phyloP scores from a whole-genome alignment of 2,113 vertebrate genomes.

The Tautogolabrus adspersus region DNA sequence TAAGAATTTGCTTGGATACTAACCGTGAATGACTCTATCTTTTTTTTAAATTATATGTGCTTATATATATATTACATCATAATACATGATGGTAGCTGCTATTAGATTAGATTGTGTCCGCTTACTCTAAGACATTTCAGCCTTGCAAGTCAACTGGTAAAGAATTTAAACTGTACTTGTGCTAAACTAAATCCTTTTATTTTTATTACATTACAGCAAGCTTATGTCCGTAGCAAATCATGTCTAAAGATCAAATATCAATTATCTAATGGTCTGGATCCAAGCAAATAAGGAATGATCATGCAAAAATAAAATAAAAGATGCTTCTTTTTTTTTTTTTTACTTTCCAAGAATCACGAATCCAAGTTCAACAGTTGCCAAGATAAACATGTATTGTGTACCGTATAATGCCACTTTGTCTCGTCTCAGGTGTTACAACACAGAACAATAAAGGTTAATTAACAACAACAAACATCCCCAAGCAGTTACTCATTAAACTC shows the following conservation, averaged over 20 bases:
- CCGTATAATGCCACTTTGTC: conserved; percentile 26
- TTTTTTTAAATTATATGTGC: background rate
- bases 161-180: background rate
- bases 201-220: background rate
- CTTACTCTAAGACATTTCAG: too few species aligned
- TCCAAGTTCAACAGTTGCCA: conserved; percentile 14
- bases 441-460: conserved; percentile 27
- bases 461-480: conserved; percentile 33
- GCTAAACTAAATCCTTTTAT: background rate
- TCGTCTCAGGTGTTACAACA: conserved; percentile 33
- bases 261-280: conserved; percentile 33
- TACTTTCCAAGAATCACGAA: background rate
- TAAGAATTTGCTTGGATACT: conserved; percentile 59
- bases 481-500: conserved; percentile 55
- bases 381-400: conserved; percentile 18
- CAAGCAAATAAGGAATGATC: conserved; percentile 56
- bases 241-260: too few species aligned
- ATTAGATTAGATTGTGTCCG: background rate
- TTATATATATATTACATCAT: background rate
- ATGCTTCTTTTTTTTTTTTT: conserved; percentile 22
- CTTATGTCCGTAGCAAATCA: too few species aligned
- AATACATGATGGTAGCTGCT: too few species aligned
- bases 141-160: background rate
- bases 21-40: conserved; percentile 1
- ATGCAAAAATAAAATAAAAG: conserved; percentile 50